phyloP scores from a whole-genome alignment of 1,140 invertebrate genomes.

The Daktulosphaira vitifoliae region DNA sequence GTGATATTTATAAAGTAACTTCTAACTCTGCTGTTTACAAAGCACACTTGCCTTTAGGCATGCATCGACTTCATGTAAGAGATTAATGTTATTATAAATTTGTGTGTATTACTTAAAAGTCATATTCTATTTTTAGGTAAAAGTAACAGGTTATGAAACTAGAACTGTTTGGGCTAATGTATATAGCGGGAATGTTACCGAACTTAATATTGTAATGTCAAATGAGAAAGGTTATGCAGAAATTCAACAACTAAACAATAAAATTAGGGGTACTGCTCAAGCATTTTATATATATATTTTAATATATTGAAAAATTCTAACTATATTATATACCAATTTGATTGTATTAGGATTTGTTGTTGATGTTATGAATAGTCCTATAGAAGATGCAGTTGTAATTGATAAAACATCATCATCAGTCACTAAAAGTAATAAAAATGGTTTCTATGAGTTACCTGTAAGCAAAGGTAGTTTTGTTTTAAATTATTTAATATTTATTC shows the following conservation, averaged over 20 bases:
- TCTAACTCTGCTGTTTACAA: slow-evolving; percentile 60
- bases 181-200: slow-evolving; percentile 41
- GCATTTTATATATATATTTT: too few species aligned
- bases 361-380: slow-evolving; percentile 50
- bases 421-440: not conserved
- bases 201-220: slow-evolving; percentile 41
- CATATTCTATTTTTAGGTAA: not conserved
- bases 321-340: too few species aligned
- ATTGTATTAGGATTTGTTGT: slow-evolving; percentile 50
- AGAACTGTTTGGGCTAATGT: slow-evolving; percentile 6
- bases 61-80: slow-evolving; percentile 49
- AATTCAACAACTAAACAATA: slow-evolving; percentile 1
- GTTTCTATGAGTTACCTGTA: not conserved
- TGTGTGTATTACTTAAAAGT: not conserved
- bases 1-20: slow-evolving; percentile 52
- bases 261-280: slow-evolving; percentile 38
- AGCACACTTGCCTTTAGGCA: slow-evolving; percentile 55
- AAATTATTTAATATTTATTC: not conserved
- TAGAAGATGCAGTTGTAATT: slow-evolving; percentile 49
- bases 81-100: not conserved
- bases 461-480: not conserved
- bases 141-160: slow-evolving; percentile 2
- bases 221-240: slow-evolving; percentile 16
- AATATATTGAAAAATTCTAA: too few species aligned
- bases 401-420: slow-evolving; percentile 43